Conservation (phyloP, 2,113 vertebrate species). For the Capra hircus region DNA sequence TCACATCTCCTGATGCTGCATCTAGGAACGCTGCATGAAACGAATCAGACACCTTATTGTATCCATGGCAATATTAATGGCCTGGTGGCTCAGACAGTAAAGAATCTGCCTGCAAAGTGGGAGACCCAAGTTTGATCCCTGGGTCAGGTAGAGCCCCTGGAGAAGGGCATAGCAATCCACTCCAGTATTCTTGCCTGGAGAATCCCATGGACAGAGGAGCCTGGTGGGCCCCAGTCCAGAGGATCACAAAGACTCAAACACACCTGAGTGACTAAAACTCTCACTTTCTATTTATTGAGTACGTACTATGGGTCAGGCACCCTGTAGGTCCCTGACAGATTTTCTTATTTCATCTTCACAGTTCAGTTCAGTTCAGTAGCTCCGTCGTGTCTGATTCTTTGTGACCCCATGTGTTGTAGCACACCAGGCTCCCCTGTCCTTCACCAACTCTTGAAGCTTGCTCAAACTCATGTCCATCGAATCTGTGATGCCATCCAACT, state of each 20-base stretch:
- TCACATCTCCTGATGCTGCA: not conserved
- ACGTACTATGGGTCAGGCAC: not conserved
- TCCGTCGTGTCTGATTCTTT: not conserved
- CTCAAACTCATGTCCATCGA: not conserved
- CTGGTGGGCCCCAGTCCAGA: not conserved
- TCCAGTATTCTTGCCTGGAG: not conserved
- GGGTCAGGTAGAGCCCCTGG: not conserved
- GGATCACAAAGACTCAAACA: not conserved
- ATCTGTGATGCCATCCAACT: not conserved
- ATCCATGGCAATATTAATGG: not conserved
- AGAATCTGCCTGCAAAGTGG: not conserved
- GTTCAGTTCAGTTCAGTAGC: not conserved
- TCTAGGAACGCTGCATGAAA: not conserved
- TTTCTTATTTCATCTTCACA: not conserved
- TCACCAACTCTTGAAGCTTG: not conserved
- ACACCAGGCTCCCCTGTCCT: not conserved
- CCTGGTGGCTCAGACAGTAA: not conserved
- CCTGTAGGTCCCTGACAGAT: not conserved
- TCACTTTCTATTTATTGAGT: not conserved
- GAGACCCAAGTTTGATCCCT: not conserved
- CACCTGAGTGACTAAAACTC: not conserved
- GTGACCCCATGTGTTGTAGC: not conserved
- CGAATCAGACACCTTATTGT: not conserved
- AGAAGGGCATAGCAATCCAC: not conserved
- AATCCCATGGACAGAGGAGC: not conserved